These are phyloP conservation scores for Littorina saxatilis DNA, from an alignment of 1,140 invertebrate species.

Conservation along the genomic window DNA sequence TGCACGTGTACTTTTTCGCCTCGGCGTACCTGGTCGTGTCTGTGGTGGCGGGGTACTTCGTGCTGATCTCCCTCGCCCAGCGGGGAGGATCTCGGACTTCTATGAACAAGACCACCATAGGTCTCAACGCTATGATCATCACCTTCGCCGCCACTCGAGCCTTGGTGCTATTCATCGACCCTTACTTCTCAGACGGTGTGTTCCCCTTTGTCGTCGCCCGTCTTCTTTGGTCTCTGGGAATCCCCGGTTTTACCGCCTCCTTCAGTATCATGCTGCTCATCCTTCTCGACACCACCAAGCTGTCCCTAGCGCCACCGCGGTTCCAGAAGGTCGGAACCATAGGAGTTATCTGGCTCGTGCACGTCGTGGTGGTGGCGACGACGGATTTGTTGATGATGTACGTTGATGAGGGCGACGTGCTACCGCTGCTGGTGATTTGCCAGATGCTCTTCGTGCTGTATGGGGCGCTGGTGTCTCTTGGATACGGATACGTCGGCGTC, in stretches of 20 bases:
- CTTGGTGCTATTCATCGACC: conserved; percentile 46
- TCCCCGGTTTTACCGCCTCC: conserved; percentile 52
- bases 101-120: conserved; percentile 43
- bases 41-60: conserved; percentile 37
- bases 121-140: conserved; percentile 45
- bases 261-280: conserved; percentile 56
- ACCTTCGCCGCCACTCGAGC: conserved; percentile 46
- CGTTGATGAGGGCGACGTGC: conserved; percentile 28
- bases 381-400: conserved; percentile 49
- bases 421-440: conserved; percentile 49
- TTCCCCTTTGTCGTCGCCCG: conserved; percentile 36
- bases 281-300: conserved; percentile 56
- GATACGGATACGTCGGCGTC: conserved; percentile 47
- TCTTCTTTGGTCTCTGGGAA: conserved; percentile 51
- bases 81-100: conserved; percentile 4
- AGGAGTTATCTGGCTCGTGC: conserved; percentile 39
- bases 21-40: conserved; percentile 19
- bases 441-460: conserved; percentile 52
- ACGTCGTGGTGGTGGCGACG: conserved; percentile 44
- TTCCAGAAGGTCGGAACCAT: conserved; percentile 54
- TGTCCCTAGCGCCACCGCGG: conserved; percentile 52
- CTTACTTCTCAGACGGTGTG: conserved; percentile 39
- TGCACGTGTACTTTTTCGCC: conserved; percentile 54
- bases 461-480: conserved; percentile 43
- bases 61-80: conserved; percentile 16